A percentile compares a stretch with the other conserved stretches of the same genome.
phyloP scores from a whole-genome alignment of 2,888 invertebrate genomes.

The Diachrysia chrysitis region DNA sequence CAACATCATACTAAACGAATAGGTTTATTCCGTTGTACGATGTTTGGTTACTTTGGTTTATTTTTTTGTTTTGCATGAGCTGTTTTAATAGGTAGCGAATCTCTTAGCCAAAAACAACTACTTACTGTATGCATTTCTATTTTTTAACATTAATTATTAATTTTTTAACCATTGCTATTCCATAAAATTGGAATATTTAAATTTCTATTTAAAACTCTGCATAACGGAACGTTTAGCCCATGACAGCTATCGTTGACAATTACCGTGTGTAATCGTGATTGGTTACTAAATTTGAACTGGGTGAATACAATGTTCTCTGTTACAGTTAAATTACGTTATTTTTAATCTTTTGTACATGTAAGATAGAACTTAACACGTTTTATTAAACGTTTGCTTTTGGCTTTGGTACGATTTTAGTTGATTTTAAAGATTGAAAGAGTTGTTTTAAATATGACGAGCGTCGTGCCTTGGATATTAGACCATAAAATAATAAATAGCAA shows the following conservation, averaged over 20 bases:
- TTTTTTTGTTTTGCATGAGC: background rate
- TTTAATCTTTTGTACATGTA: background rate
- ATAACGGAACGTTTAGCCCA: background rate
- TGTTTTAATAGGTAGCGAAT: background rate
- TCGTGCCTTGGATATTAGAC: no score
- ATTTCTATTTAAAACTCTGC: background rate
- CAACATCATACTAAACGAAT: slow-evolving; percentile 2
- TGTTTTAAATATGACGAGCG: no score
- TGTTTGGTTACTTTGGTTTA: background rate
- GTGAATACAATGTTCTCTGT: background rate
- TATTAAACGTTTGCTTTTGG: no score
- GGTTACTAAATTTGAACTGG: background rate
- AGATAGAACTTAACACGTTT: background rate
- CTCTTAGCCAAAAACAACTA: no score
- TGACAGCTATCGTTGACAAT: background rate
- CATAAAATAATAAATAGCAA: no score
- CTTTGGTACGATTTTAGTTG: no score
- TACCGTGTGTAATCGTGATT: background rate
- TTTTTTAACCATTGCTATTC: no score
- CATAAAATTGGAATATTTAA: background rate
- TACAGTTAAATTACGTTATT: background rate
- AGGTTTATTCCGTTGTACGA: background rate
- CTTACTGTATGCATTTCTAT: no score
- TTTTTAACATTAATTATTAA: no score
- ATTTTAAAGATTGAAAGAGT: no score